Conservation (phyloP, 1,140 invertebrate genomes). For the Aleiodes sp. region DNA sequence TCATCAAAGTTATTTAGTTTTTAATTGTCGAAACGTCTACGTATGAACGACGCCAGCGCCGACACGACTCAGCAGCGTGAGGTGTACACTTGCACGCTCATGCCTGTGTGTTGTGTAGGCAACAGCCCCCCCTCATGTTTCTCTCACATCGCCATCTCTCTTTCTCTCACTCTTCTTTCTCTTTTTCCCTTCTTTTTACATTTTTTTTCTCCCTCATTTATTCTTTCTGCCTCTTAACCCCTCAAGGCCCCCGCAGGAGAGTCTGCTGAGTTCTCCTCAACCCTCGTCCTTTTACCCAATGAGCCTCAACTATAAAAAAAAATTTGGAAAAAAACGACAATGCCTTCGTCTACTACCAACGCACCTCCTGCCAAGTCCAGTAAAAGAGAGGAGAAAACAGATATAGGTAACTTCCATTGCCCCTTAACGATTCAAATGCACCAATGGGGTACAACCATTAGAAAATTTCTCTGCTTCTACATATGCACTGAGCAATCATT, state of each 20-base stretch:
- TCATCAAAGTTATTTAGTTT: not conserved
- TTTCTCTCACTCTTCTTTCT: slow-evolving; percentile 26
- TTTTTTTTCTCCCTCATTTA: not conserved
- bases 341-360: slow-evolving; percentile 1
- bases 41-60: slow-evolving; percentile 34
- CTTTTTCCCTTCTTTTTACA: not conserved
- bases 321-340: not conserved
- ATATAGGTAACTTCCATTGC: not conserved
- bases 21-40: slow-evolving; percentile 6
- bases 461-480: too few relatives aligned
- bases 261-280: slow-evolving; percentile 17
- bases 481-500: too few relatives aligned
- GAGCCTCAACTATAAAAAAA: too few relatives aligned
- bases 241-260: not conserved
- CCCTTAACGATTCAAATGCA: not conserved
- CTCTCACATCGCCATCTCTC: slow-evolving; percentile 8
- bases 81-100: slow-evolving; percentile 35
- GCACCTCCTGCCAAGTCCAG: slow-evolving; percentile 3
- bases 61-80: slow-evolving; percentile 38
- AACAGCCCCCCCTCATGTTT: slow-evolving; percentile 15
- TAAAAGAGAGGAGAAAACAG: not conserved
- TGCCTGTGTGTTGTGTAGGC: slow-evolving; percentile 32
- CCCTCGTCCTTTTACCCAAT: not conserved
- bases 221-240: slow-evolving; percentile 11
- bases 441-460: not conserved